Conservation (phyloP, 2,888 invertebrate genomes). For the Crossocerus cetratus region DNA sequence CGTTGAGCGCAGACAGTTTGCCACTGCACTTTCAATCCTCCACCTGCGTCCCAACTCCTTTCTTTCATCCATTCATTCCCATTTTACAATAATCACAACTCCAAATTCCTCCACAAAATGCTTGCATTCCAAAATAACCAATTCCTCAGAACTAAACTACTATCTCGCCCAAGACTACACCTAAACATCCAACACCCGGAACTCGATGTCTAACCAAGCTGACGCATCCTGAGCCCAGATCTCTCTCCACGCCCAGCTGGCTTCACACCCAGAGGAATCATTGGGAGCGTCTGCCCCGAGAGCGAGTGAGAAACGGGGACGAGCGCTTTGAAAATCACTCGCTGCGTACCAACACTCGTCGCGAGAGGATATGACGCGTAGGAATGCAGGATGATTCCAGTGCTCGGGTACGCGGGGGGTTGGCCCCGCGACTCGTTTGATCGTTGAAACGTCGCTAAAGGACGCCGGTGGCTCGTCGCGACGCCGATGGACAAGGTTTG, state of each 20-base stretch:
- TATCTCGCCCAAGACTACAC: neutral
- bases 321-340: slow-evolving; percentile 27
- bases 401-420: slow-evolving; percentile 5
- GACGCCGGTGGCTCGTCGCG: slow-evolving; percentile 21
- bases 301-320: slow-evolving; percentile 9
- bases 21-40: neutral
- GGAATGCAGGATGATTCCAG: slow-evolving; percentile 18
- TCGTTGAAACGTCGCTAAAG: slow-evolving; percentile 46
- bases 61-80: too few species aligned
- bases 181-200: neutral
- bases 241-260: neutral
- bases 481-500: slow-evolving; percentile 35
- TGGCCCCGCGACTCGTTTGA: slow-evolving; percentile 42
- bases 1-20: neutral
- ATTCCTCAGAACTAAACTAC: too few species aligned
- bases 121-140: too few species aligned
- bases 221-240: neutral
- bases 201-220: too few species aligned
- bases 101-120: too few species aligned
- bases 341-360: slow-evolving; percentile 8
- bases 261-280: neutral
- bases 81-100: too few species aligned
- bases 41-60: too few species aligned
- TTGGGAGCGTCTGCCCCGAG: slow-evolving; percentile 5
- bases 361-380: slow-evolving; percentile 29